Evolutionary conservation across 2,113 vertebrate genomes (phyloP).

Genomic region (Mastomys natalensis): DNA sequence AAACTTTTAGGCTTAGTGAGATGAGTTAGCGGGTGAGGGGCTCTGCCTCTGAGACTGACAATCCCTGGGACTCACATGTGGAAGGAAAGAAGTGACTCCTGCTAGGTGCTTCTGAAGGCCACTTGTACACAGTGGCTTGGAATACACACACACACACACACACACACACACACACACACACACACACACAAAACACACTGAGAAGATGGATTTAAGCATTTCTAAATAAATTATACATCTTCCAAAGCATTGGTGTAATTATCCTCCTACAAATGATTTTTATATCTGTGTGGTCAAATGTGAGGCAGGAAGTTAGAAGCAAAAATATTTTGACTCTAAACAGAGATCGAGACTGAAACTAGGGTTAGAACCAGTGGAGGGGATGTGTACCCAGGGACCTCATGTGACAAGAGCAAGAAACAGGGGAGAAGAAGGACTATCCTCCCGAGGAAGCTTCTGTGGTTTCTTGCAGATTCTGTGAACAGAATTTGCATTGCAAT

Average conservation of each 20-base stretch:
- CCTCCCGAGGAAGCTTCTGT: rapidly evolving
- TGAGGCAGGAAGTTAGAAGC: background rate
- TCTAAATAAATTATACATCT: background rate
- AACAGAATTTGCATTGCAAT: background rate
- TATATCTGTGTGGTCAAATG: background rate
- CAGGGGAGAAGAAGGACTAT: rapidly evolving
- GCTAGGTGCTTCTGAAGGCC: background rate
- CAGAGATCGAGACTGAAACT: background rate
- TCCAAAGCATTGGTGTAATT: background rate
- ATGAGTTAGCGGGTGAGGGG: background rate
- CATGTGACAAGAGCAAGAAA: background rate
- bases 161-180: no score
- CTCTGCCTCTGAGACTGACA: background rate
- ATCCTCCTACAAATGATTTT: background rate
- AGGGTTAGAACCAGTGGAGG: background rate
- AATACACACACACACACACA: background rate
- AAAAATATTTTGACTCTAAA: background rate
- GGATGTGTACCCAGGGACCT: background rate
- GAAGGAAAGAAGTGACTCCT: background rate
- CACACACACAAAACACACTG: background rate
- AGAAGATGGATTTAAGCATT: background rate
- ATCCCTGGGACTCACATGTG: background rate
- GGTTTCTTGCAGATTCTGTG: background rate
- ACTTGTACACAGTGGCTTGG: background rate
- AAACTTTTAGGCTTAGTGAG: background rate